These are phyloP conservation scores for Chaitophorus viminalis DNA, from an alignment of 2,888 invertebrate species.

Conservation along the genomic window DNA sequence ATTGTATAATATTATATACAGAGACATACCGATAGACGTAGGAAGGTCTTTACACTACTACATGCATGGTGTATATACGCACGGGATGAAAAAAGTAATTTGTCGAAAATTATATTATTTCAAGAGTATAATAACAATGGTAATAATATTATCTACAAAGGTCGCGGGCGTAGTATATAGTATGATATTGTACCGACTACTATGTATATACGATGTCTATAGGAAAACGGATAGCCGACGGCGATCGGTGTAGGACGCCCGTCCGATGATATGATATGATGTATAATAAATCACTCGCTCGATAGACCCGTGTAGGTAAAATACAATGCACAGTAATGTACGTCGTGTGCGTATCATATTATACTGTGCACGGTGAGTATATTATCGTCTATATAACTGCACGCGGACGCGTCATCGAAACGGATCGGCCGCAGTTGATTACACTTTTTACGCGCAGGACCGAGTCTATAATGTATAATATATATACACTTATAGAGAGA, in stretches of 20 bases:
- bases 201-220: no score
- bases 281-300: slow-evolving; percentile 31
- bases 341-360: no score
- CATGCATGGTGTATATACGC: not conserved
- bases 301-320: not conserved
- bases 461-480: no score
- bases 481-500: no score
- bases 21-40: no score
- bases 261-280: not conserved
- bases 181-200: no score
- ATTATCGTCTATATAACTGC: no score
- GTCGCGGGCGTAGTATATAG: not conserved
- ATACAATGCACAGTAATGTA: no score
- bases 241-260: not conserved
- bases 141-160: not conserved
- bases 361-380: no score
- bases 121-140: not conserved
- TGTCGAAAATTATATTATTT: slow-evolving; percentile 45
- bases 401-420: not conserved
- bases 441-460: not conserved
- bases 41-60: no score
- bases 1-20: no score
- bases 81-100: not conserved
- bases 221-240: slow-evolving; percentile 24
- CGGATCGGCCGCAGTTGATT: slow-evolving; percentile 7